Conservation (phyloP, 1,140 invertebrate species). For the Littorina saxatilis region DNA sequence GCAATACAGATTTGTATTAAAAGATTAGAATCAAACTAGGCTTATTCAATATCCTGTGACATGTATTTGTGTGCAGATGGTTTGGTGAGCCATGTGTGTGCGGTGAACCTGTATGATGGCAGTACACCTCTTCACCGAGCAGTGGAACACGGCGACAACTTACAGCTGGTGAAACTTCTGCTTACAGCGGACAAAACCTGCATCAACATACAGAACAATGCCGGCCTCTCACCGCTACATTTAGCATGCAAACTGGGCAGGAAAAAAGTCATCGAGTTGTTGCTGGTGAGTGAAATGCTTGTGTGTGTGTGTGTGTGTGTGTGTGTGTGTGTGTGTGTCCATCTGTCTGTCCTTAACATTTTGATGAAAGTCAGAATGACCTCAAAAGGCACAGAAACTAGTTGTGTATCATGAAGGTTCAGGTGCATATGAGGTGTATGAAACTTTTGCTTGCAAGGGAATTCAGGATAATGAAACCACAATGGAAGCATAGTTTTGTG, state of each 20-base stretch:
- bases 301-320: no score
- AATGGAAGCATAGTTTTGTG: no score
- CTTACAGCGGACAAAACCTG: conserved; percentile 53
- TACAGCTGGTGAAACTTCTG: conserved; percentile 47
- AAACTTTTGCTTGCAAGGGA: no score
- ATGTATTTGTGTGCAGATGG: conserved; percentile 65
- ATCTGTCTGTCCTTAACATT: no score
- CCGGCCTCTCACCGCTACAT: conserved; percentile 62
- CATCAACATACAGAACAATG: conserved; percentile 63
- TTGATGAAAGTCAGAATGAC: no score
- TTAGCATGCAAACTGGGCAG: conserved; percentile 59
- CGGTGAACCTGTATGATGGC: conserved; percentile 63
- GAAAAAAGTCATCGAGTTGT: conserved; percentile 60
- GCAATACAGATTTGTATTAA: no score
- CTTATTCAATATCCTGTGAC: no score
- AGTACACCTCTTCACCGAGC: conserved; percentile 60
- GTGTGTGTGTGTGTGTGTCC: not conserved
- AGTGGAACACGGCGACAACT: conserved; percentile 60
- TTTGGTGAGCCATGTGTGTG: conserved; percentile 68
- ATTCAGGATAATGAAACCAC: no score
- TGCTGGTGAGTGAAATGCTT: conserved; percentile 55
- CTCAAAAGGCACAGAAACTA: no score
- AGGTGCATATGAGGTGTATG: no score
- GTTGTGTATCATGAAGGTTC: no score
- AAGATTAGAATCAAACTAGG: no score